These are phyloP conservation scores for Luffia ferchaultella DNA, from an alignment of 2,888 invertebrate species.

Conservation along the genomic window DNA sequence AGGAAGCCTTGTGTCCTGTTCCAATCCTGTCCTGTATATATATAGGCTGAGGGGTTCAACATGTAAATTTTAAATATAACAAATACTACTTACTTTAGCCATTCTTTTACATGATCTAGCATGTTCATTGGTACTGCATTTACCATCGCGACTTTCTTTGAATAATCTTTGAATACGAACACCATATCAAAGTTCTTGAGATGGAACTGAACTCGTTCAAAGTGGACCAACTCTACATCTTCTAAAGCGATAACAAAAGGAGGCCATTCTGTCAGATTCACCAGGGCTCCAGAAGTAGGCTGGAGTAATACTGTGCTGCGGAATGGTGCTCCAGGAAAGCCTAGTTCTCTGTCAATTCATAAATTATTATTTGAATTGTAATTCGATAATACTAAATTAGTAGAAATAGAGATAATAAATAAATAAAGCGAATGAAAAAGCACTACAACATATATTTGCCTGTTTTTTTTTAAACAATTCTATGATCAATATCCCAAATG, in stretches of 20 bases:
- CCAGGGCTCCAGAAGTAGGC: conserved; percentile 97
- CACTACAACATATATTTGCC: too few species aligned
- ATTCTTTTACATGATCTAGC: conserved; percentile 99
- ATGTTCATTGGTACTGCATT: conserved; percentile 99
- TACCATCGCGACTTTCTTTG: conserved; percentile 93
- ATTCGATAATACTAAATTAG: too few species aligned
- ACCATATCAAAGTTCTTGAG: conserved; percentile 99
- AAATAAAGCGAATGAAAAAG: too few species aligned
- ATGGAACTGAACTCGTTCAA: conserved; percentile 98
- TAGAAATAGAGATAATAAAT: too few species aligned
- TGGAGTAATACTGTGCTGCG: conserved; percentile 95
- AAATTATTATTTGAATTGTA: too few species aligned
- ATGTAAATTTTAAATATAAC: too few species aligned
- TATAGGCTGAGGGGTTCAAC: too few species aligned
- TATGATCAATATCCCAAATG: too few species aligned
- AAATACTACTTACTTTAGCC: conserved; percentile 97
- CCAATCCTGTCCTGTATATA: too few species aligned
- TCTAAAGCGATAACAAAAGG: conserved; percentile 98
- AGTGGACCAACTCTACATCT: conserved; percentile 97
- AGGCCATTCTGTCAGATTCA: conserved; percentile 98
- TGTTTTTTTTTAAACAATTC: too few species aligned
- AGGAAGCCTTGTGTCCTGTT: too few species aligned
- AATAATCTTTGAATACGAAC: conserved; percentile 98
- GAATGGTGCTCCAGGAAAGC: conserved; percentile 97
- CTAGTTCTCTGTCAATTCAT: conserved; percentile 86